Base-by-base conservation (phyloP, 2,113 vertebrate genomes). In the Myotis yumanensis region DNA sequence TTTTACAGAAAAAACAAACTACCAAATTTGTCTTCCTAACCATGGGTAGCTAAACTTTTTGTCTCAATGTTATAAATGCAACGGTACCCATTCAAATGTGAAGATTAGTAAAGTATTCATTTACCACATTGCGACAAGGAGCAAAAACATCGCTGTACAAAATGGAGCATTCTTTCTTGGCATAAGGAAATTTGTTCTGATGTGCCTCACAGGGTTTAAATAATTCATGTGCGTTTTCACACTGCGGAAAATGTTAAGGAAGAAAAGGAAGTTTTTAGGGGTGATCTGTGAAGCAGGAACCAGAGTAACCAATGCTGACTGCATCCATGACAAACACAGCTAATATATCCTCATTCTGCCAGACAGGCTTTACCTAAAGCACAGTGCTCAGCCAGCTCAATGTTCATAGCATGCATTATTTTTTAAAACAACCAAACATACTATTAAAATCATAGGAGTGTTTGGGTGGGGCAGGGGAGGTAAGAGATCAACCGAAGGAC, bases 101-200 rank as follows among this genome's bases (percentile, higher is more conserved):
- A 59, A 97, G 97, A 98, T 98, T 98, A 98, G 98, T 98, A 98
- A 96, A 95, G 16, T 57, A 35, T 52, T 85, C 48, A 98, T 98
- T 99, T 98, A 99, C 99, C 99, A 99, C 99, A 83, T 99, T 99
- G 96, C 99, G 99, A 98, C 99, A 99, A 59, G 99, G 98, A 96
- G 99, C 99, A 98, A 99, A 99, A 89, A 99, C 97, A 84, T 99
- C 99, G 6, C 99, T 99, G 98, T 99, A 99, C 95, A 99, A 98
- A 95, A 99, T 98, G 79, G 99, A 99, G 76, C 99, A 99, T 96
- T 99, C 99, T 95, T 98, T 99, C 98, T 99, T 99, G 96, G 99
- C 99, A 59, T 99, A 99, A 35, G 99, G 99, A 97, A 99, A 99
- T 97, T 99, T 99, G 95, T 98, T 99, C 71, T 99, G 99, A 96